Conservation (phyloP, 2,888 invertebrate genomes). For the Lochmaea crataegi region DNA sequence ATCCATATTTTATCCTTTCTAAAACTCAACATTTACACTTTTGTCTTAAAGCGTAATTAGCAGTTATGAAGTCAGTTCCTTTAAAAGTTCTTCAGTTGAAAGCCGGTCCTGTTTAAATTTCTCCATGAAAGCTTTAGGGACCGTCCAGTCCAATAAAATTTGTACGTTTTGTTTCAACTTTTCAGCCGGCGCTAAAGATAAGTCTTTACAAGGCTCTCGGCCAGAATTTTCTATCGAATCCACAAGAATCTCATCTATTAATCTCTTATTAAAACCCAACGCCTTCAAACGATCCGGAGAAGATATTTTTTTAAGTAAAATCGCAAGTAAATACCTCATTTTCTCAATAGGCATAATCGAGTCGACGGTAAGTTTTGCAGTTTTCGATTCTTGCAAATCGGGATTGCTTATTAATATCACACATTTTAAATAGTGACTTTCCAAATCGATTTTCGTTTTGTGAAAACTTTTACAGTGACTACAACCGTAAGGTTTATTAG, state of each 20-base stretch:
- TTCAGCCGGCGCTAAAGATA: constrained; percentile 70
- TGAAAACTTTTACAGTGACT: constrained; percentile 78
- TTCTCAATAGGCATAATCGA: constrained; percentile 76
- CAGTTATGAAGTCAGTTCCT: constrained; percentile 73
- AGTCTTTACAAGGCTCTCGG: constrained; percentile 73
- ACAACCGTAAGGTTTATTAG: constrained; percentile 83
- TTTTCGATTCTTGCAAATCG: constrained; percentile 45
- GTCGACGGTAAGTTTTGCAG: constrained; percentile 56
- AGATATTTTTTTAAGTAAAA: constrained; percentile 85
- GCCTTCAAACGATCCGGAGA: constrained; percentile 81
- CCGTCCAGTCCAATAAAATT: constrained; percentile 83
- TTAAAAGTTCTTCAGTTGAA: constrained; percentile 82
- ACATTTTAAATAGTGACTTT: constrained; percentile 72
- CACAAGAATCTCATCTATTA: constrained; percentile 84
- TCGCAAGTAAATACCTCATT: constrained; percentile 83
- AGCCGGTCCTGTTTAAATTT: constrained; percentile 79
- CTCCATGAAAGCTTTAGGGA: constrained; percentile 82
- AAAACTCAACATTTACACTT: not conserved
- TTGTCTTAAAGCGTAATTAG: not conserved
- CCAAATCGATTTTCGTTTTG: constrained; percentile 80
- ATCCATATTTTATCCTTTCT: not conserved
- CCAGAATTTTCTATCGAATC: constrained; percentile 83
- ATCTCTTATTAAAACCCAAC: constrained; percentile 78
- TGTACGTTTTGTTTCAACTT: constrained; percentile 80
- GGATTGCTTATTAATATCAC: constrained; percentile 57